Conservation (phyloP, 2,797 vertebrate genomes). For the Natrix natrix region DNA sequence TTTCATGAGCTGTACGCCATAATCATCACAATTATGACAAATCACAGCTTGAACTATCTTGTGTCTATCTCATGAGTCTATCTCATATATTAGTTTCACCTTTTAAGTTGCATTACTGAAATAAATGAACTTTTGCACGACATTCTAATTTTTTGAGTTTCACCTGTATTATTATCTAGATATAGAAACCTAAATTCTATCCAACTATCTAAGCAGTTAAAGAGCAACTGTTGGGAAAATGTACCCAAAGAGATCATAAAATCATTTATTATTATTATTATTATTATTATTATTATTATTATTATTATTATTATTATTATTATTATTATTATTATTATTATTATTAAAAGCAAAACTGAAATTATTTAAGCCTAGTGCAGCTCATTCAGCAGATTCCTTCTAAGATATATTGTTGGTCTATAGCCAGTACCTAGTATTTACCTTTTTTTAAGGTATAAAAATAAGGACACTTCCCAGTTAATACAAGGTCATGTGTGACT, state of each 20-base stretch:
- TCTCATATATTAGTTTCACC: no score
- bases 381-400: neutral
- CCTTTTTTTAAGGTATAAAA: neutral
- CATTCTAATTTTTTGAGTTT: no score
- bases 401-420: neutral
- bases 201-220: neutral
- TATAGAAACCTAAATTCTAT: neutral
- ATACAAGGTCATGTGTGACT: neutral
- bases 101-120: no score
- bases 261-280: no score
- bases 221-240: neutral
- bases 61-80: no score
- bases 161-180: neutral
- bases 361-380: neutral
- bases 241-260: neutral
- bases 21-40: no score
- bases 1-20: no score
- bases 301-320: no score
- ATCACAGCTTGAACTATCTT: no score
- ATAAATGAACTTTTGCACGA: no score
- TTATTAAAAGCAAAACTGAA: neutral
- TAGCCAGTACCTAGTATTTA: neutral
- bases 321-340: no score
- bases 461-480: neutral
- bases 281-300: no score